Conservation (phyloP, 2,113 vertebrate genomes). For the Rhadina sibilatrix region DNA sequence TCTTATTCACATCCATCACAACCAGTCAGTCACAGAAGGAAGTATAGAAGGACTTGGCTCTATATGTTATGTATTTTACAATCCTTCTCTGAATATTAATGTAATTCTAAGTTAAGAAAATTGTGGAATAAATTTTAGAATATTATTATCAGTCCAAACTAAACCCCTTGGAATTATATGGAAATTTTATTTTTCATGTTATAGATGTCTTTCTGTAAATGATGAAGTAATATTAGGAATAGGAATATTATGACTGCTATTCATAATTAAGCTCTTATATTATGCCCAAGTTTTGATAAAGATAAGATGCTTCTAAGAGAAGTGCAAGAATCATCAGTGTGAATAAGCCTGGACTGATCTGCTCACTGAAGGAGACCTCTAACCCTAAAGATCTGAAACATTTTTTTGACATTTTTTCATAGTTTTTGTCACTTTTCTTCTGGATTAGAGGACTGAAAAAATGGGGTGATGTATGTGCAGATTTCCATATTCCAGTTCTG, state of each 20-base stretch:
- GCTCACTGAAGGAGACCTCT: not conserved
- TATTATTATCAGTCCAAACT: not conserved
- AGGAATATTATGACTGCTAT: not conserved
- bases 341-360: not conserved
- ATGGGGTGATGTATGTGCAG: rapidly evolving
- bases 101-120: not conserved
- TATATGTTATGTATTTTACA: not conserved
- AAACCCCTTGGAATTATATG: not conserved
- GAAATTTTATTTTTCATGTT: not conserved
- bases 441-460: not conserved
- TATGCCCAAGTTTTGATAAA: not conserved
- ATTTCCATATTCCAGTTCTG: not conserved
- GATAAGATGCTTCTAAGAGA: not conserved
- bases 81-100: not conserved
- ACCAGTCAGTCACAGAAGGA: not conserved
- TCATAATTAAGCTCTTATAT: not conserved
- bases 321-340: not conserved
- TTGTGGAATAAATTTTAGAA: not conserved
- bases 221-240: not conserved
- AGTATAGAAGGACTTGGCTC: not conserved
- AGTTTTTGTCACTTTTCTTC: not conserved
- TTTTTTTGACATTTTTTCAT: not conserved
- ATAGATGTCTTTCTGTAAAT: not conserved
- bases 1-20: not conserved
- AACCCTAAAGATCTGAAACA: not conserved